Percentiles rank a stretch among this genome's conserved stretches.
These are phyloP conservation scores for Maniola jurtina DNA, from an alignment of 1,140 invertebrate genomes.

Conservation along the genomic window DNA sequence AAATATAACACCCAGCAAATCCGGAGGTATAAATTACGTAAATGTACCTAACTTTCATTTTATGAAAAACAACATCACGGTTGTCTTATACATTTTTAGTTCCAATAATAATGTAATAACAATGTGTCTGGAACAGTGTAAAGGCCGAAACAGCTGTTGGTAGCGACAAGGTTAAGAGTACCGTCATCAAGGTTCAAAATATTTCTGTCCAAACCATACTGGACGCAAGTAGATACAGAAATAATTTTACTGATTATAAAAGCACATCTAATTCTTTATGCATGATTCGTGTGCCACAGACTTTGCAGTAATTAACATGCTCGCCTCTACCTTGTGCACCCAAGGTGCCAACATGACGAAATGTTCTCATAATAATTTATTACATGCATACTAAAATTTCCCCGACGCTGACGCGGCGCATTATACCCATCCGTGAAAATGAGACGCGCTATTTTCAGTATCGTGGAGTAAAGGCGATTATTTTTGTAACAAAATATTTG, in stretches of 20 bases:
- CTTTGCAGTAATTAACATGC: constrained; percentile 22
- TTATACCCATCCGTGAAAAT: constrained; percentile 43
- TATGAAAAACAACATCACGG: not conserved
- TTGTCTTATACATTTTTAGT: not conserved
- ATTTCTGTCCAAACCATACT: constrained; percentile 49
- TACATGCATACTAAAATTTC: constrained; percentile 30
- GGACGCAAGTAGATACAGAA: constrained; percentile 37
- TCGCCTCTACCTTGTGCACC: not conserved
- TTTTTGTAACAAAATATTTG: constrained; percentile 65
- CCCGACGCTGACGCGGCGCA: constrained; percentile 31
- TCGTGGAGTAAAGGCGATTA: constrained; percentile 66
- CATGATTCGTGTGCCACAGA: constrained; percentile 1
- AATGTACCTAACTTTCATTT: no score
- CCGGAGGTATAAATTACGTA: no score
- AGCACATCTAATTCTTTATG: constrained; percentile 23
- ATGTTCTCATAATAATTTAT: constrained; percentile 12
- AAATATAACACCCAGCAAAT: no score
- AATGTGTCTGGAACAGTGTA: not conserved
- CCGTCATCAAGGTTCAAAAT: constrained; percentile 71
- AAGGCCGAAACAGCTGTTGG: constrained; percentile 48
- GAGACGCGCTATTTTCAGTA: constrained; percentile 66
- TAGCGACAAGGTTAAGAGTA: constrained; percentile 67
- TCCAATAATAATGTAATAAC: not conserved
- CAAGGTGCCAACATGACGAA: constrained; percentile 5
- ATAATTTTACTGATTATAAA: constrained; percentile 45